Evolutionary conservation across 2,113 vertebrate species (phyloP), one percentile per base, ranked within the genome.

Genomic region (Rynchops niger): DNA sequence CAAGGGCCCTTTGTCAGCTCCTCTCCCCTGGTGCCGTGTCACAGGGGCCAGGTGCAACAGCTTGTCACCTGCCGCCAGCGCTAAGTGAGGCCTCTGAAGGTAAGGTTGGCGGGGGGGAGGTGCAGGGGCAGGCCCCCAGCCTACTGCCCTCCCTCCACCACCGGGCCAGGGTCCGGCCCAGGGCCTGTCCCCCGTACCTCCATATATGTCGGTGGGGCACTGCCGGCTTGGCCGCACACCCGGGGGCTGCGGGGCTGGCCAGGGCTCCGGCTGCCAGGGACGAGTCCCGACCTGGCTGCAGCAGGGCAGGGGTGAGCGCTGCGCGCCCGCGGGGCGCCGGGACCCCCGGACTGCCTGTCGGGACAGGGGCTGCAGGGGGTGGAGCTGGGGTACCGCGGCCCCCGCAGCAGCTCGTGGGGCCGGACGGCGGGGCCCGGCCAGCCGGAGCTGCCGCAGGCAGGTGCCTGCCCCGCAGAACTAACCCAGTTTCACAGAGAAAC

Each of bases 1-100:
- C 95, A 96, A 93, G 79, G 86, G 82, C 88, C 71, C 86, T 95
- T 97, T 97, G 96, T 95, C 82, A 90, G 79, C 62, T 56, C 74
- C 61, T 52, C 52, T 93, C 56, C 36, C 38, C 23, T 6, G 36
- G 3, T 14, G 20, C 21, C 42, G 1, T 32, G 65, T 49, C 87
- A 74, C n/a, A 3, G 23, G 63, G 76, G 10, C 81, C 45, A 40
- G 36, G 56, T 29, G 42, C 59, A 15, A 43, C 15, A 2, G 53
- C 40, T 53, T 29, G 43, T 82, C 85, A 63, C 85, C 74, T 63
- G 81, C 91, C 12, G 13, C 69, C 43, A 59, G 78, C 3, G 0
- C 73, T 42, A 9, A 22, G 14, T 5, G 30, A 34, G 15, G 40
- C 43, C 67, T 22, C 63, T 9, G 34, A 36, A 40, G 26, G 26